Base-by-base conservation (phyloP, 2,113 vertebrate genomes). In the Xerus inauris region DNA sequence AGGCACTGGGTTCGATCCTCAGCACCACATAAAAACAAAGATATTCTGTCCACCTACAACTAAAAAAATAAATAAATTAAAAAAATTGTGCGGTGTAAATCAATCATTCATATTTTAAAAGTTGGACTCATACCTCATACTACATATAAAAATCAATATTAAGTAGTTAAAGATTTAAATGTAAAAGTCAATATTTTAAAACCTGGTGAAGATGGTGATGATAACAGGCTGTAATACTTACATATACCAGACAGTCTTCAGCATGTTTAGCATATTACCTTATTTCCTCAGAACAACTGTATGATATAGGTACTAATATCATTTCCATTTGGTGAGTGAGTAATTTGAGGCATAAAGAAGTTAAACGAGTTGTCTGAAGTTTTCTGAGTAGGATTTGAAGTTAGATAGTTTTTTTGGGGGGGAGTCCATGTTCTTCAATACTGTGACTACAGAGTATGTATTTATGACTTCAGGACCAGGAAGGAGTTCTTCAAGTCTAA, bases 161-260 rank as follows among this genome's bases (percentile, higher is more conserved):
- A 71, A 51, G 26, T 82, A 65, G n/a, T 73, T 73, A 87, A 35
- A 96, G 24, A 40, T 94, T 95, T 67, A 75, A 90, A 80, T 69
- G 32, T 64, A 82, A 87, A 91, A 42, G 57, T 26, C 11, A 69
- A 45, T 85, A 51, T 71, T 75, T 42, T 42, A 83, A 76, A 64
- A 49, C 1, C 32, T 69, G 24, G 19, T 72, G 83, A 22, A 59
- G 75, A 54, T 54, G 72, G 13, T 28, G 47, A 40, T 47, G 54
- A 42, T 35, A 35, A 8, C 5, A 59, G 7, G 24, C 76, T 14
- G 17, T 26, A 64, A 71, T 14, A 69, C 8, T 22, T 81, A 83
- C 24, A 57, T 4, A 7, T 20, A 10, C 16, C 45, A 57, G 73
- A 72, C 20, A 38, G 6, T 64, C 14, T 83, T 64, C 40, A 84